Evolutionary conservation across 2,797 vertebrate species (phyloP), one percentile per base, ranked within the genome.

Genomic region (Sebastolobus alascanus): DNA sequence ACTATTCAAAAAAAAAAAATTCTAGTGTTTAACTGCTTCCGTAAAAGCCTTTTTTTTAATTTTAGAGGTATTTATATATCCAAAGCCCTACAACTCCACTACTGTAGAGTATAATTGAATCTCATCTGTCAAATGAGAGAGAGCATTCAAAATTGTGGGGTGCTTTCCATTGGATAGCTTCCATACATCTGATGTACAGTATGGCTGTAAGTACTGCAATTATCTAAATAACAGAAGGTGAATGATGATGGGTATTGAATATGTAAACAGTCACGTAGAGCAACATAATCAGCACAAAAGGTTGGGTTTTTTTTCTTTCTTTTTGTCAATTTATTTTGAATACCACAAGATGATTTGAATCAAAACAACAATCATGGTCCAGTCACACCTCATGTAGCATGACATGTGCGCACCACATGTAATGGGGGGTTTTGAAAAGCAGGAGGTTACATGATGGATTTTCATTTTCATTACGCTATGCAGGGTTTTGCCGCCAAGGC

Each of bases 171-270:
- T 76, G 59, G 29, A 76, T 68, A 52, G 27, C 37, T 55, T 73
- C 31, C 78, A 64, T 60, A n/a, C 18, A 50, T 79, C 18, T 74
- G 40, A 64, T 76, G 13, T 46, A 56, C 33, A 38, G n/a, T 56
- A 56, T 59, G 27, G 22, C 61, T 66, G 25, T 25, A 54, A 66
- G 86, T 75, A 68, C 43, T 73, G 25, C 27, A 78, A 31, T 73
- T 60, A 55, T 73, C 20, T 72, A 20, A 78, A 76, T 40, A 80
- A 63, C 74, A 80, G 68, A 77, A 58, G 69, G 58, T 77, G 16
- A 46, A 37, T 43, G 25, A 63, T 77, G 38, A 68, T 68, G 52
- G 27, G 35, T 65, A 27, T 29, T 33, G 8, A 61, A 67, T 63
- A 79, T 76, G 71, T 25, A 55, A 75, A 71, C 11, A 6, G 27